A percentile compares a stretch with the other conserved stretches of the same genome.
Evolutionary conservation across 2,888 invertebrate genomes (phyloP).

Genomic region (Euspilapteryx auroguttella): DNA sequence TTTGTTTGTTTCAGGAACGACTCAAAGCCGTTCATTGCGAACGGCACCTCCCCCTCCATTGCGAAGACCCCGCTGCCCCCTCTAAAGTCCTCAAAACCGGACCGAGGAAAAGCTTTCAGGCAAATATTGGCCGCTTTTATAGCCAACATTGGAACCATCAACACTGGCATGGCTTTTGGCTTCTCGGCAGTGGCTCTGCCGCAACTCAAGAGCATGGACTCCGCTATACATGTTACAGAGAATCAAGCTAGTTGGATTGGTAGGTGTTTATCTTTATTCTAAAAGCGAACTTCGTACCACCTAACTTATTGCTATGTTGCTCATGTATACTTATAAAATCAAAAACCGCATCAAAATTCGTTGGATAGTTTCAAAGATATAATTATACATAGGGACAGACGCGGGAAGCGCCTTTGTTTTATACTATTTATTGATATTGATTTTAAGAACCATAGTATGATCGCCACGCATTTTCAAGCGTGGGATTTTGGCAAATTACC

Average conservation of each 20-base stretch:
- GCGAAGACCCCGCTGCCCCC: constrained; percentile 18
- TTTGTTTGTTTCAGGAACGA: constrained; percentile 26
- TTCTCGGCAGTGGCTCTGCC: constrained; percentile 69
- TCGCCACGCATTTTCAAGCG: too few relatives aligned
- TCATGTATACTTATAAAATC: too few relatives aligned
- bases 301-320: too few relatives aligned
- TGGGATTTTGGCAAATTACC: too few relatives aligned
- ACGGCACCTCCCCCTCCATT: constrained; percentile 25
- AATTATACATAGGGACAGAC: too few relatives aligned
- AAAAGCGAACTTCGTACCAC: too few relatives aligned
- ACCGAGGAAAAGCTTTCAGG: constrained; percentile 42
- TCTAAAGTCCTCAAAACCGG: constrained; percentile 21
- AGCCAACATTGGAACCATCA: constrained; percentile 69
- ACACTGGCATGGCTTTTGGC: constrained; percentile 71
- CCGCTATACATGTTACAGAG: constrained; percentile 54
- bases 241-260: constrained; percentile 69
- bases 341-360: too few relatives aligned
- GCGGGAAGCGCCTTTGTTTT: too few relatives aligned
- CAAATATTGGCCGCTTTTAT: constrained; percentile 66
- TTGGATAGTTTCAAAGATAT: too few relatives aligned
- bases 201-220: constrained; percentile 51
- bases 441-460: too few relatives aligned
- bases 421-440: too few relatives aligned
- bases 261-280: constrained; percentile 20
- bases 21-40: constrained; percentile 36